Evolutionary conservation across 2,888 invertebrate species (phyloP).

Genomic region (Chrysolina americana): DNA sequence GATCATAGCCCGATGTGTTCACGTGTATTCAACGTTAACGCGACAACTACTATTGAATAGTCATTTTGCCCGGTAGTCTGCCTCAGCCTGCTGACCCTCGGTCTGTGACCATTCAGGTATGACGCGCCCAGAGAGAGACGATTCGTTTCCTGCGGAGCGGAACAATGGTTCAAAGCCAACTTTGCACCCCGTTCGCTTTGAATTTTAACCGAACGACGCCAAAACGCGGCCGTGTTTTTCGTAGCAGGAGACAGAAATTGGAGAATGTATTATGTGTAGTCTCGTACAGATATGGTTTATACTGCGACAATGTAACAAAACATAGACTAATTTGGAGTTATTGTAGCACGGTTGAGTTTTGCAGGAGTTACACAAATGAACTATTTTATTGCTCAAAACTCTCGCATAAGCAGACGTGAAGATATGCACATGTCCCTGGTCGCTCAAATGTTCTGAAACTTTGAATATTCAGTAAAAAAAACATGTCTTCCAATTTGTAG

Average conservation of each 20-base stretch:
- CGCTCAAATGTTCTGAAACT: too few relatives aligned
- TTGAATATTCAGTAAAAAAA: too few relatives aligned
- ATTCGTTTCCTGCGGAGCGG: constrained; percentile 21
- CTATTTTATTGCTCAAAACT: not conserved
- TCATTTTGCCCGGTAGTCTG: constrained; percentile 7
- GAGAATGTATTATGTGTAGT: not conserved
- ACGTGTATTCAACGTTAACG: constrained; percentile 34
- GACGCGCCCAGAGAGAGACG: not conserved
- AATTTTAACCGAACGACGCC: not conserved
- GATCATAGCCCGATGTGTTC: constrained; percentile 32
- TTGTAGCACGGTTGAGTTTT: not conserved
- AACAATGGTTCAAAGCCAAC: constrained; percentile 28
- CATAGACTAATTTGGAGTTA: constrained; percentile 1
- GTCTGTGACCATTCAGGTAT: constrained; percentile 12
- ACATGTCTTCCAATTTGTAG: too few relatives aligned
- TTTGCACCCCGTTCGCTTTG: constrained; percentile 24
- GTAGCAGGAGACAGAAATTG: not conserved
- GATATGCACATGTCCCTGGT: not conserved
- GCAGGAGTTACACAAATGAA: constrained; percentile 4
- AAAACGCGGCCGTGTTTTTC: not conserved
- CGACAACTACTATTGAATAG: constrained; percentile 33
- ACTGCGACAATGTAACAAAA: not conserved
- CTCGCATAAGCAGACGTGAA: not conserved
- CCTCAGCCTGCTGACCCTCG: not conserved
- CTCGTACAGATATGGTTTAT: not conserved